These are phyloP conservation scores for Amiota minor DNA, from an alignment of 2,888 invertebrate genomes.

Conservation along the genomic window DNA sequence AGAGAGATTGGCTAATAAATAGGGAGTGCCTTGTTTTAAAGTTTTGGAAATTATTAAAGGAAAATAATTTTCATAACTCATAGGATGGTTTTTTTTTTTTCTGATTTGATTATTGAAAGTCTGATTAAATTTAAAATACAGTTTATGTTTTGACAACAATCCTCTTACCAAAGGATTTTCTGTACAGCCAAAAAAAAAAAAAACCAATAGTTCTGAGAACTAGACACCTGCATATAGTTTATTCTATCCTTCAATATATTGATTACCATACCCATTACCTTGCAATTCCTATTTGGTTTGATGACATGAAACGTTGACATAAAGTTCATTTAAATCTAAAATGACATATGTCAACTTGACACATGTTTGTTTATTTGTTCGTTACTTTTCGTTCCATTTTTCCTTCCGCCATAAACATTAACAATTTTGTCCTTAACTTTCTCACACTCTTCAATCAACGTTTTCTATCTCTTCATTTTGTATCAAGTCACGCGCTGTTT, in stretches of 20 bases:
- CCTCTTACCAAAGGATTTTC: no score
- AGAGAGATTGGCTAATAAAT: no score
- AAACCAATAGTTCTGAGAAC: not conserved
- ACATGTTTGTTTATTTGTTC: constrained; percentile 55
- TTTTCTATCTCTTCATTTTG: not conserved
- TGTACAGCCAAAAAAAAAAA: no score
- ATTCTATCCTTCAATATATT: not conserved
- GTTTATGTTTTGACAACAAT: no score
- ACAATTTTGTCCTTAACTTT: constrained; percentile 32
- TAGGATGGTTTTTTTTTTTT: no score
- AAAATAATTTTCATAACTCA: no score
- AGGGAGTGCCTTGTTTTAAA: no score
- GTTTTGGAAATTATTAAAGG: no score
- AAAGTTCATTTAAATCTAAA: constrained; percentile 62
- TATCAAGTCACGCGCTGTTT: constrained; percentile 28
- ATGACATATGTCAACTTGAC: constrained; percentile 65
- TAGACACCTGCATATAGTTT: constrained; percentile 2
- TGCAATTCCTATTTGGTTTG: no score
- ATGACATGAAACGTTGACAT: constrained; percentile 45
- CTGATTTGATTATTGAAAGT: no score
- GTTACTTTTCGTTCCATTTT: constrained; percentile 21
- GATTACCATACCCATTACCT: not conserved
- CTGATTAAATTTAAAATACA: no score
- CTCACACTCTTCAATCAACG: not conserved
- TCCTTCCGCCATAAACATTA: constrained; percentile 25